A percentile compares a stretch with the other conserved stretches of the same genome.
Conservation (phyloP, 2,797 vertebrate genomes). For the Acomys russatus region DNA sequence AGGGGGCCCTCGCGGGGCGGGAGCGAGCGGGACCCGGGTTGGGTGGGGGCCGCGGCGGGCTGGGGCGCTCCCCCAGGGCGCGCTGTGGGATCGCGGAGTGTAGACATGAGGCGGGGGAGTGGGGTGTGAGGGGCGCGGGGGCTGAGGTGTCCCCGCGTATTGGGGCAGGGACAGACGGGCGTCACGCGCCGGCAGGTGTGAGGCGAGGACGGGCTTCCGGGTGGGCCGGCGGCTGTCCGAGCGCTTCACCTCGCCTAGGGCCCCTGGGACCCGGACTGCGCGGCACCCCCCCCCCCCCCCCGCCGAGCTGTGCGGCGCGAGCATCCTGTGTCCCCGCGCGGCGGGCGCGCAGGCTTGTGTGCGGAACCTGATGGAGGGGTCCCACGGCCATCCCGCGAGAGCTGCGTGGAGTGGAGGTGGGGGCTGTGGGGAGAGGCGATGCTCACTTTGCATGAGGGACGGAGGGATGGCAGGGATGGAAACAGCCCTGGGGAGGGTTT, state of each 20-base stretch:
- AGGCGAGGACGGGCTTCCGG: constrained; percentile 75
- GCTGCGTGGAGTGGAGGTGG: background rate
- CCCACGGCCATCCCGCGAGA: background rate
- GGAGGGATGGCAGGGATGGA: background rate
- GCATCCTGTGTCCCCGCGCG: background rate
- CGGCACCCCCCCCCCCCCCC: background rate
- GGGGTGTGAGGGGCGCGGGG: background rate
- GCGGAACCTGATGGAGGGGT: background rate
- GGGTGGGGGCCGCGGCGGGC: constrained; percentile 33
- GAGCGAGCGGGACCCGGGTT: background rate
- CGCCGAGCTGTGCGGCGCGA: background rate
- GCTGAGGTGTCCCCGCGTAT: background rate
- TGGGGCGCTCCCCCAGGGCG: background rate
- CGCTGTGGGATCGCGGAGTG: background rate
- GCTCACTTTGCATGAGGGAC: background rate
- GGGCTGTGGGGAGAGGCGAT: background rate
- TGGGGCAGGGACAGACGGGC: background rate
- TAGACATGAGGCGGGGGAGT: background rate
- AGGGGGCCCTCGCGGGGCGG: background rate
- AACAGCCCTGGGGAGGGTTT: background rate
- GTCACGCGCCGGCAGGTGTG: constrained; percentile 83
- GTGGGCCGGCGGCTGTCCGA: constrained; percentile 19
- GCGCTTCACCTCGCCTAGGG: constrained; percentile 24
- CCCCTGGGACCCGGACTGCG: background rate
- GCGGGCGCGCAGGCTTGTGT: background rate